Evolutionary conservation across 1,140 invertebrate species (phyloP).

Genomic region (Zaprionus capensis): DNA sequence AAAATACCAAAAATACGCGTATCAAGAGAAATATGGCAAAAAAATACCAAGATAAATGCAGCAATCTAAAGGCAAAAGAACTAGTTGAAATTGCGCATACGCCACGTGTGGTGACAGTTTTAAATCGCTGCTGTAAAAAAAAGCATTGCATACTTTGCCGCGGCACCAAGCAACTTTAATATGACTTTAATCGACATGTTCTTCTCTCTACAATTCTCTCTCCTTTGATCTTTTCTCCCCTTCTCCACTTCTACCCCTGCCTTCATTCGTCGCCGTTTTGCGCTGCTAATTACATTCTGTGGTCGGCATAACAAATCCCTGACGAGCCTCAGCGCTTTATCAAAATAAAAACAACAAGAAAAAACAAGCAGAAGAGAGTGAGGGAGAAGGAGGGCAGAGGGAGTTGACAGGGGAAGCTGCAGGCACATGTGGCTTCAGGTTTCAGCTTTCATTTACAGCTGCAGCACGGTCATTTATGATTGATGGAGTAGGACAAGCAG

Average conservation of each 20-base stretch:
- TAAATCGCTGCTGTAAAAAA: neutral
- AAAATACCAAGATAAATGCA: constrained; percentile 16
- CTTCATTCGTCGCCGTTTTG: constrained; percentile 64
- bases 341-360: constrained; percentile 33
- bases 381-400: too few relatives aligned
- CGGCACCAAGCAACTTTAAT: neutral
- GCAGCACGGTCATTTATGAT: constrained; percentile 63
- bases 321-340: constrained; percentile 15
- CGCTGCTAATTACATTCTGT: constrained; percentile 81
- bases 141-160: constrained; percentile 12
- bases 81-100: constrained; percentile 41
- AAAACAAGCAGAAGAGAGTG: constrained; percentile 1
- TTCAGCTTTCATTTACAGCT: constrained; percentile 27
- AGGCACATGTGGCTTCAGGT: constrained; percentile 58
- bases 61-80: neutral
- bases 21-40: neutral
- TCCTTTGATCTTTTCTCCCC: neutral
- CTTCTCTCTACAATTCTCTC: neutral
- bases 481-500: constrained; percentile 52
- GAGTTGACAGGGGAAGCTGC: constrained; percentile 4
- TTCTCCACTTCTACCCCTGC: neutral
- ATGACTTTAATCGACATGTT: neutral
- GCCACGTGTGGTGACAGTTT: constrained; percentile 22
- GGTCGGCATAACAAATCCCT: constrained; percentile 78
- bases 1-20: constrained; percentile 10